Conservation (phyloP, 64 coral and sea anemone genomes). For the Montipora efflorescens region DNA sequence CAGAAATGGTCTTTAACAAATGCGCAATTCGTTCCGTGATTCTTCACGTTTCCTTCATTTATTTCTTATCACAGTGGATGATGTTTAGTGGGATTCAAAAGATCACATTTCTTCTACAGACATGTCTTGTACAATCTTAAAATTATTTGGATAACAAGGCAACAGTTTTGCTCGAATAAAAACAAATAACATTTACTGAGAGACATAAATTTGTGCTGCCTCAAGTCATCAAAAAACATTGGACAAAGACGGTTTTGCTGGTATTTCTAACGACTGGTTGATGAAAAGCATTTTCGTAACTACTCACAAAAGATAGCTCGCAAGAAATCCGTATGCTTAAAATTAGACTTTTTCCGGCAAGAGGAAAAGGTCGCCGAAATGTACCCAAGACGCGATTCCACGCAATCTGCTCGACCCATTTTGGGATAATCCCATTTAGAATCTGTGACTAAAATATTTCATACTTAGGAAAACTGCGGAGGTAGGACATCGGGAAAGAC, state of each 20-base stretch:
- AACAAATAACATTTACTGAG: not conserved
- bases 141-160: constrained; percentile 19
- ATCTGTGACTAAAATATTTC: no score
- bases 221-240: not conserved
- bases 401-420: no score
- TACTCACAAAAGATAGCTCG: no score
- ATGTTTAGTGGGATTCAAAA: not conserved
- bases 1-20: not conserved
- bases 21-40: not conserved
- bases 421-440: no score
- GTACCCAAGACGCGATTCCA: no score
- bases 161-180: not conserved
- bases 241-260: not conserved
- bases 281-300: no score
- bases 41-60: not conserved
- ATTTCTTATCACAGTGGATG: constrained; percentile 14
- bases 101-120: not conserved
- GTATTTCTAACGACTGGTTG: no score
- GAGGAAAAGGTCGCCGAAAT: no score
- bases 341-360: no score
- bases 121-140: constrained; percentile 24
- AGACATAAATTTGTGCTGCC: not conserved
- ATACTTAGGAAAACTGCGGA: no score
- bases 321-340: no score
- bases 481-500: no score